Conservation (phyloP, 2,888 invertebrate genomes). For the Azorinus chamasolen region DNA sequence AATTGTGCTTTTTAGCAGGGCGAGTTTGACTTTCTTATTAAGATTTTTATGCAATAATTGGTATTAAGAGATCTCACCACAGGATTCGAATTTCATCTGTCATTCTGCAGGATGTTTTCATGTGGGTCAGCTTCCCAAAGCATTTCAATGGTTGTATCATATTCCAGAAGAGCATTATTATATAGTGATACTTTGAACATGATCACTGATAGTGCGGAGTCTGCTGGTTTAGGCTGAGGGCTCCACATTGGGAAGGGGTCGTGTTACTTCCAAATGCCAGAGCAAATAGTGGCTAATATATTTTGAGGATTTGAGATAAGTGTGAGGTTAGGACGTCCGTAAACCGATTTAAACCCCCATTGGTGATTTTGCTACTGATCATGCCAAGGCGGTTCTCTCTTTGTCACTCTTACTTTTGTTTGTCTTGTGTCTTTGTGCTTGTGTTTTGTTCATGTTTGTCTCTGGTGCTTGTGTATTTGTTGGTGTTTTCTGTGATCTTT, state of each 20-base stretch:
- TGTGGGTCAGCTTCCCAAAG: conserved; percentile 28
- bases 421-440: no score
- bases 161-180: neutral
- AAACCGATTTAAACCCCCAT: no score
- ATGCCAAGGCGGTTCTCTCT: no score
- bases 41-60: conserved; percentile 20
- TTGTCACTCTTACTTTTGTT: no score
- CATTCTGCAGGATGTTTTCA: conserved; percentile 17
- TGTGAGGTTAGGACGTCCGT: no score
- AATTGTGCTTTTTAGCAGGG: conserved; percentile 24
- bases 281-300: neutral
- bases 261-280: conserved; percentile 1
- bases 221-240: neutral
- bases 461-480: no score
- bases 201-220: neutral
- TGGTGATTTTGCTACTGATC: no score
- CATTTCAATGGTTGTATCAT: neutral
- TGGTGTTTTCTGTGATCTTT: no score
- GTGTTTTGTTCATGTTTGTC: no score
- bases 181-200: neutral
- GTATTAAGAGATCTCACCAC: conserved; percentile 14
- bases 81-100: conserved; percentile 11
- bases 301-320: no score
- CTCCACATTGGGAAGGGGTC: neutral
- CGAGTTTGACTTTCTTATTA: conserved; percentile 27